phyloP scores from a whole-genome alignment of 2,888 invertebrate genomes.

The Dasysyrphus tricinctus region DNA sequence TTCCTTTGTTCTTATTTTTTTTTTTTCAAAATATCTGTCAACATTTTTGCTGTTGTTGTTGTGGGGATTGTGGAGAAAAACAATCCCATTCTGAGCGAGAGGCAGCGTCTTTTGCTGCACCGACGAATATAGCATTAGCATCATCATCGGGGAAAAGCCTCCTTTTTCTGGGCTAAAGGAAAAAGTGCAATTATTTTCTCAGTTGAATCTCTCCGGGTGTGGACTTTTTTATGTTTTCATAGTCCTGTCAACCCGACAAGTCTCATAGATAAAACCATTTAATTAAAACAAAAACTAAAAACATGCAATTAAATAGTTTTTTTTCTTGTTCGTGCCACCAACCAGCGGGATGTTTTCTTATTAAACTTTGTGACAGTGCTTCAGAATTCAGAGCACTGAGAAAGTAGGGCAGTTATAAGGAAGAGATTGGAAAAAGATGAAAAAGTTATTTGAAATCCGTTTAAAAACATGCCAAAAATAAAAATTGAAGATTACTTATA shows the following conservation, averaged over 20 bases:
- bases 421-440: neutral
- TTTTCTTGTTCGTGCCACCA: conserved; percentile 23
- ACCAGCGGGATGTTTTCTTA: conserved; percentile 39
- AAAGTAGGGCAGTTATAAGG: conserved; percentile 22
- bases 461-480: conserved; percentile 7
- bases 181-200: conserved; percentile 53
- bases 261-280: conserved; percentile 14
- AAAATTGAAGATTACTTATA: neutral
- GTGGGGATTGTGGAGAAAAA: neutral
- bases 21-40: conserved; percentile 57
- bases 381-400: conserved; percentile 3
- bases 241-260: conserved; percentile 53
- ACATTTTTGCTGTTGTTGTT: conserved; percentile 9
- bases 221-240: conserved; percentile 30
- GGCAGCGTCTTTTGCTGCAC: conserved; percentile 3
- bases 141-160: neutral
- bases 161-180: neutral
- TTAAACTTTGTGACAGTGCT: conserved; percentile 24
- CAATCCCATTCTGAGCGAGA: conserved; percentile 25
- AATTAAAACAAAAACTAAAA: conserved; percentile 21
- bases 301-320: conserved; percentile 33
- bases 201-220: conserved; percentile 65
- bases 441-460: neutral
- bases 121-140: neutral
- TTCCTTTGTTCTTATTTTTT: conserved; percentile 22